These are phyloP conservation scores for Ciconia nigra DNA, from an alignment of 2,797 vertebrate species.

Conservation along the genomic window DNA sequence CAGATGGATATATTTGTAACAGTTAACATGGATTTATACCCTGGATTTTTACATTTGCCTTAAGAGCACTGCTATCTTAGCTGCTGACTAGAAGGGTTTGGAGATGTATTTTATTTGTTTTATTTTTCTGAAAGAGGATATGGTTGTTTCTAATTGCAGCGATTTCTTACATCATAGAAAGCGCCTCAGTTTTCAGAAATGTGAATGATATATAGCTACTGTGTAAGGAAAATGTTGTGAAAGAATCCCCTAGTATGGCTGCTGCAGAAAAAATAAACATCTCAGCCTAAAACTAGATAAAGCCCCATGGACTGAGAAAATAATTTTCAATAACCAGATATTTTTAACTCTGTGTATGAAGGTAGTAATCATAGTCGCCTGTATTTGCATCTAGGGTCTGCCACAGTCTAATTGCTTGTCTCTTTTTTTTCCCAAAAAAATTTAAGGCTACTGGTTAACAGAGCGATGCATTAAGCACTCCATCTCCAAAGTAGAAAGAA, in stretches of 20 bases:
- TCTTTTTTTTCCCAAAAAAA: not conserved
- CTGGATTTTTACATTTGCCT: not conserved
- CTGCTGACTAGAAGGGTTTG: not conserved
- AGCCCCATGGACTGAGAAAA: slow-evolving; percentile 14
- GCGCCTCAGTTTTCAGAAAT: not conserved
- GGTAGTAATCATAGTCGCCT: not conserved
- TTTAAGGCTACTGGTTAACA: slow-evolving; percentile 23
- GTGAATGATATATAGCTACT: not conserved
- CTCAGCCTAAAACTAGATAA: slow-evolving; percentile 21
- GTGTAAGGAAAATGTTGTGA: not conserved
- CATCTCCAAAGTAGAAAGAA: slow-evolving; percentile 47
- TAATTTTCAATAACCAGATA: slow-evolving; percentile 52
- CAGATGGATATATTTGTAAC: slow-evolving; percentile 51
- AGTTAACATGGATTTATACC: slow-evolving; percentile 28
- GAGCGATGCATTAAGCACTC: slow-evolving; percentile 30
- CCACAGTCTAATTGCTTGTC: slow-evolving; percentile 13
- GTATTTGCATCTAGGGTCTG: slow-evolving; percentile 5
- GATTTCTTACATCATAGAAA: not conserved
- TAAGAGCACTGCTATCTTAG: not conserved
- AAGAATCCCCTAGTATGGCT: not conserved
- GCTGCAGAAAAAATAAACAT: slow-evolving; percentile 41
- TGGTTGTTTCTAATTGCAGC: slow-evolving; percentile 7
- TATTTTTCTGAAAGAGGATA: not conserved
- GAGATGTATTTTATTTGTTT: not conserved
- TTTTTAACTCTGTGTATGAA: slow-evolving; percentile 35